Percentiles rank a stretch among this genome's conserved stretches.
These are phyloP conservation scores for Phrynocephalus guinanensis DNA, from an alignment of 2,797 vertebrate genomes.

Conservation along the genomic window DNA sequence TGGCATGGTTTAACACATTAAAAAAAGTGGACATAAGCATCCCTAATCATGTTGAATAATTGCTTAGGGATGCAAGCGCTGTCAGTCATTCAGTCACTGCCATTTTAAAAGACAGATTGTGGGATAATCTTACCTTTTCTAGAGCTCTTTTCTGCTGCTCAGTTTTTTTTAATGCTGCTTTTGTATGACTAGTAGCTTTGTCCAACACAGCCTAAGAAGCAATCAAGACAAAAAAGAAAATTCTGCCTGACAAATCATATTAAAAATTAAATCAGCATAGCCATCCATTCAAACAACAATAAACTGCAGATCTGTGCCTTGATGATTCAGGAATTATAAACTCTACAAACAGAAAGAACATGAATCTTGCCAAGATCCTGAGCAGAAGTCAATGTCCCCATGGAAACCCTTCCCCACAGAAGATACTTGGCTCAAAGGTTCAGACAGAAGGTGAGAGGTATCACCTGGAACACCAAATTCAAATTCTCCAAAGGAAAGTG, in stretches of 20 bases:
- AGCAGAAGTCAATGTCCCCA: too few species aligned
- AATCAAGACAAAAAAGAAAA: neutral
- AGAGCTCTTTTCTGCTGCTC: conserved; percentile 86
- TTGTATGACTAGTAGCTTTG: conserved; percentile 91
- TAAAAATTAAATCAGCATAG: neutral
- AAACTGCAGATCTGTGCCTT: neutral
- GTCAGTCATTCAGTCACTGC: neutral
- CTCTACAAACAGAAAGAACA: neutral
- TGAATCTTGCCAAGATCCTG: neutral
- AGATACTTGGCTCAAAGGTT: too few species aligned
- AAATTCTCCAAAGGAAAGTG: too few species aligned
- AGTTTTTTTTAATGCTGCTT: conserved; percentile 88
- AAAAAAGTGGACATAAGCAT: neutral
- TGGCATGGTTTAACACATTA: neutral
- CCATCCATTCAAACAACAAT: neutral
- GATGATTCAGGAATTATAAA: too few species aligned
- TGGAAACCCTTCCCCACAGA: too few species aligned
- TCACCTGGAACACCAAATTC: too few species aligned
- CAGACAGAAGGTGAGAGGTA: too few species aligned
- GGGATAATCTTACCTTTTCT: conserved; percentile 84
- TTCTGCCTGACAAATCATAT: neutral
- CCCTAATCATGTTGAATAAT: neutral
- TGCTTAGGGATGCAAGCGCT: neutral
- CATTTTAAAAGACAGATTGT: conserved; percentile 20
- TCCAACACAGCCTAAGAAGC: conserved; percentile 85